These are phyloP conservation scores for Nasonia longicornis DNA, from an alignment of 1,140 invertebrate species.

Conservation along the genomic window DNA sequence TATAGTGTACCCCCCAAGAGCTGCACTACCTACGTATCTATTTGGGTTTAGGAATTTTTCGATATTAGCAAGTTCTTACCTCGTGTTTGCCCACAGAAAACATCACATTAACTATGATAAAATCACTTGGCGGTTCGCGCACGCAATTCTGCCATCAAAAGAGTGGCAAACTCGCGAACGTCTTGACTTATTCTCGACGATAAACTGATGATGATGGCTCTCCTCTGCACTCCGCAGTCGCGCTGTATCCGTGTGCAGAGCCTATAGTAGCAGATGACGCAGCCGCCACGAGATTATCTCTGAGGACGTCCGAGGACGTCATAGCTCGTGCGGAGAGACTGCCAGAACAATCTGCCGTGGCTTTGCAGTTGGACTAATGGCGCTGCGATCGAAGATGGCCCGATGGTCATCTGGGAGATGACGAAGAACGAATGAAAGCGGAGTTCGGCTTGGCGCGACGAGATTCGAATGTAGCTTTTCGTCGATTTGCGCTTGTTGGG, in stretches of 20 bases:
- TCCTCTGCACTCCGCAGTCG: neutral
- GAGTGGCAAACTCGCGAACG: slow-evolving; percentile 20
- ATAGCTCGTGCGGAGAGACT: neutral
- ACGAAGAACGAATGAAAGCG: neutral
- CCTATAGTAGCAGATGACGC: slow-evolving; percentile 26
- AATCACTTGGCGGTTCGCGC: slow-evolving; percentile 53
- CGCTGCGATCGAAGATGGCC: slow-evolving; percentile 12
- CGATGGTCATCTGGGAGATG: slow-evolving; percentile 22
- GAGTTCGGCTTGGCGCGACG: neutral
- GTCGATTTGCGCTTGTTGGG: neutral
- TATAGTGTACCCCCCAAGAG: too few relatives aligned
- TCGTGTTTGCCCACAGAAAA: slow-evolving; percentile 66
- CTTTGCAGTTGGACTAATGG: slow-evolving; percentile 39
- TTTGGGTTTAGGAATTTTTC: too few relatives aligned
- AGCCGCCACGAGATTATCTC: neutral
- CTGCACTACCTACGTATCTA: too few relatives aligned
- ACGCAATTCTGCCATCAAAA: slow-evolving; percentile 54
- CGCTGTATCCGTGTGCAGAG: neutral
- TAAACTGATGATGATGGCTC: neutral
- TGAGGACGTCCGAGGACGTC: neutral
- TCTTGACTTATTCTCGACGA: neutral
- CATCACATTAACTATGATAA: slow-evolving; percentile 66
- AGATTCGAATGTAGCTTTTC: neutral
- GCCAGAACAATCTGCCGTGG: slow-evolving; percentile 20
- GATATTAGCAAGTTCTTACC: slow-evolving; percentile 52